Evolutionary conservation across 1,140 invertebrate genomes (phyloP), one percentile per base, ranked within the genome.

Genomic region (Gryon sp.): DNA sequence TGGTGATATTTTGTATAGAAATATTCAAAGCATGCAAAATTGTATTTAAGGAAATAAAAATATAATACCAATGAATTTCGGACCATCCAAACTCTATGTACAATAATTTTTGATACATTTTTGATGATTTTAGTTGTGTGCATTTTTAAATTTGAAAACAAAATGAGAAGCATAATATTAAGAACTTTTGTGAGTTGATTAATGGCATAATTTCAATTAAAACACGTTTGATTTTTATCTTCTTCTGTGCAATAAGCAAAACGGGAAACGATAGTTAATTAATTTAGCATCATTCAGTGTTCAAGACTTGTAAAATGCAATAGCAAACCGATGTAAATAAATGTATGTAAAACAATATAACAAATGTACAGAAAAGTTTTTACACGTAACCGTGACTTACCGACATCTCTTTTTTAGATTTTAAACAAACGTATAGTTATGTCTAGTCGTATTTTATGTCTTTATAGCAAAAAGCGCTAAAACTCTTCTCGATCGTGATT

Each of bases 391-490:
- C 22, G 50, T 38, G 63, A 55, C 52, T 66, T 55, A 55, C 19
- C 30, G 14, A 4, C 32, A 34, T 5, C 32, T 34, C 4, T 50
- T 30, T 19, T 36, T 2, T 41, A 52, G 16, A 32, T n/a, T 34
- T 34, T 15, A 41, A n/a, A 26, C 28, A 65, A 78, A 78, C 15
- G 19, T 36, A 60, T 76, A 81, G 38, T 32, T 43, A 79, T 43
- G 65, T 81, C 80, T 82, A 82, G 81, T 82, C 78, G 78, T 80
- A 80, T 59, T 63, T 74, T 66, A 38, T 74, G 59, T 75, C 55
- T n/a, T 48, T 20, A 12, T 9, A 20, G 12, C 38, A 16, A 28
- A 43, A 22, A n/a, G 43, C 28, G 26, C 24, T 43, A 19, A 15
- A 45, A 46, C 36, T 36, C 19, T 22, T 22, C 22, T 43, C 24